Percentiles rank a stretch among this genome's conserved stretches.
Evolutionary conservation across 2,113 vertebrate species (phyloP).

Genomic region (Pterocles burchelli): DNA sequence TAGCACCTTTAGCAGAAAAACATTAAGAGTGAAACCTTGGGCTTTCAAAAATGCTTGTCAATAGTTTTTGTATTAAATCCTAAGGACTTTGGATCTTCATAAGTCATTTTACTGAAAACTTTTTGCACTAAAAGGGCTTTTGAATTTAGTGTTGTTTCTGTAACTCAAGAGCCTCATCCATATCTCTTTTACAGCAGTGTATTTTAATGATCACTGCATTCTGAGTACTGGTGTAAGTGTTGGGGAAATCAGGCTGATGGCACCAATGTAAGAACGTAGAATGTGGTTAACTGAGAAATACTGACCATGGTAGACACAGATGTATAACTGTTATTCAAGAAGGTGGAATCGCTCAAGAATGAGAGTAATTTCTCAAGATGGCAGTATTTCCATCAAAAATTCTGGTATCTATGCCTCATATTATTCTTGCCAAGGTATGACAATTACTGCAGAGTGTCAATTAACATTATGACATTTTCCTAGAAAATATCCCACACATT

Average conservation of each 20-base stretch:
- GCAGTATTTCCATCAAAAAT: neutral
- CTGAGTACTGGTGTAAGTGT: neutral
- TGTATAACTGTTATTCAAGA: neutral
- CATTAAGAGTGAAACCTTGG: neutral
- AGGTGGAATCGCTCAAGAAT: neutral
- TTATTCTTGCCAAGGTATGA: neutral
- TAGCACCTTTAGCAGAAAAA: neutral
- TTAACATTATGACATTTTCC: neutral
- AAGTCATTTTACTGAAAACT: neutral
- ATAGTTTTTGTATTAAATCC: conserved; percentile 7
- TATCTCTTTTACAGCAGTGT: neutral
- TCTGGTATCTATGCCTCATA: neutral
- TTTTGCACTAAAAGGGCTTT: neutral
- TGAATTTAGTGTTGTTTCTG: neutral
- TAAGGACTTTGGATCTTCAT: neutral
- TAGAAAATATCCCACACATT: neutral
- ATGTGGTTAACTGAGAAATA: neutral
- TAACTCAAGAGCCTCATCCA: neutral
- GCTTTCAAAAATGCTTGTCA: neutral
- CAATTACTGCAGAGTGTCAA: neutral
- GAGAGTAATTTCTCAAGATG: neutral
- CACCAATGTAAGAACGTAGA: neutral
- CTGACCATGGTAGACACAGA: neutral
- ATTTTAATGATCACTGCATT: neutral
- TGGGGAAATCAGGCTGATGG: neutral